Percentiles rank a stretch among this genome's conserved stretches.
phyloP scores from a whole-genome alignment of 2,113 vertebrate species.

The Poeciliopsis prolifica region DNA sequence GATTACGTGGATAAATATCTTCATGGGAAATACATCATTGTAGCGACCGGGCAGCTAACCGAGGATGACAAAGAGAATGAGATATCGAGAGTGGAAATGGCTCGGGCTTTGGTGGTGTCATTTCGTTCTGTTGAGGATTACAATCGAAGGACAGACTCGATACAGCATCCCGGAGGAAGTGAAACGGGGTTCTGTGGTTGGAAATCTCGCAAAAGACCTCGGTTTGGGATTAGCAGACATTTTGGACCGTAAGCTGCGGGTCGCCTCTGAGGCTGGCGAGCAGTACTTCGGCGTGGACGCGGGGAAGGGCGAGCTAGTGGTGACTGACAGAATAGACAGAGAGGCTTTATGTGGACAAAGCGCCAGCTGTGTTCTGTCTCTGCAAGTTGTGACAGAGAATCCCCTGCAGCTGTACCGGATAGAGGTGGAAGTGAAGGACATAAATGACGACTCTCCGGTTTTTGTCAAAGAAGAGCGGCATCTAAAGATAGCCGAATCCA shows the following conservation, averaged over 20 bases:
- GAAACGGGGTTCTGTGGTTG: conserved; percentile 78
- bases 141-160: conserved; percentile 70
- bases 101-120: conserved; percentile 67
- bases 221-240: conserved; percentile 78
- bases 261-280: conserved; percentile 77
- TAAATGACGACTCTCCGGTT: conserved; percentile 82
- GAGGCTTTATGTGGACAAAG: conserved; percentile 82
- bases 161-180: conserved; percentile 83
- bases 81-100: conserved; percentile 67
- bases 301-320: conserved; percentile 78
- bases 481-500: conserved; percentile 68
- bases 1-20: not conserved
- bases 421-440: conserved; percentile 81
- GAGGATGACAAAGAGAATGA: conserved; percentile 55
- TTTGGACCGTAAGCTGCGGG: conserved; percentile 74
- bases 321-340: conserved; percentile 83
- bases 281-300: conserved; percentile 79
- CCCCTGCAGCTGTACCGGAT: conserved; percentile 79
- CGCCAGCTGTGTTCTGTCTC: conserved; percentile 73
- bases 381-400: conserved; percentile 79
- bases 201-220: conserved; percentile 83
- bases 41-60: not conserved
- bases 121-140: conserved; percentile 77
- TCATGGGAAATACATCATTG: not conserved
- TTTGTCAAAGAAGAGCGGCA: conserved; percentile 69